phyloP scores from a whole-genome alignment of 2,797 vertebrate species.

The Triplophysa yarkandensis region DNA sequence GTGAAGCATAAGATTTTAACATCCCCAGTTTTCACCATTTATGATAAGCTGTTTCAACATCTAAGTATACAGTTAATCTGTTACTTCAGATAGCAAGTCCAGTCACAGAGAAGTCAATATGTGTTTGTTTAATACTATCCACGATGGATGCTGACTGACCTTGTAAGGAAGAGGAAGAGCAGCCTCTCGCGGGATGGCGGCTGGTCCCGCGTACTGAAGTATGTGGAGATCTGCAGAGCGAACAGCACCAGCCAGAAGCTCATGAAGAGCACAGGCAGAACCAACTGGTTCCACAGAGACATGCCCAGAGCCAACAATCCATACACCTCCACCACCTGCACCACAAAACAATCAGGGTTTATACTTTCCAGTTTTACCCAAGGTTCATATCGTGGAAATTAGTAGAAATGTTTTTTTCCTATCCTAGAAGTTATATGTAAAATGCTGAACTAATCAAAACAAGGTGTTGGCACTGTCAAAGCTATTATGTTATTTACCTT shows the following conservation, averaged over 20 bases:
- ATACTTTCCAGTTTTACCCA: no score
- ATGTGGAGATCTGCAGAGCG: constrained; percentile 96
- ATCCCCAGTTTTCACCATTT: background rate
- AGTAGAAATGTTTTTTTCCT: no score
- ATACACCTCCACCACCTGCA: constrained; percentile 95
- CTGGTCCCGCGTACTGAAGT: constrained; percentile 96
- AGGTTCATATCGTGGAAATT: no score
- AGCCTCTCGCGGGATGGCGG: constrained; percentile 95
- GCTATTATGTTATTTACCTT: no score
- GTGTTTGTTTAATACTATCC: background rate
- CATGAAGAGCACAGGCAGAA: constrained; percentile 97
- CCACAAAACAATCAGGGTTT: background rate
- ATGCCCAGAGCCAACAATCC: constrained; percentile 94
- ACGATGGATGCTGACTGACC: constrained; percentile 70
- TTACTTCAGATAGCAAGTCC: background rate
- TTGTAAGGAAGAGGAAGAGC: constrained; percentile 96
- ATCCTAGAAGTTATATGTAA: no score
- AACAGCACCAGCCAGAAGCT: constrained; percentile 98
- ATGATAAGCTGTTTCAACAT: background rate
- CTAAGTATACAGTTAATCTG: background rate
- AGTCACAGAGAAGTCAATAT: no score
- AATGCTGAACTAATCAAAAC: no score
- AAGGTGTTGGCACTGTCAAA: no score
- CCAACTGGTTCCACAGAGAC: constrained; percentile 98
- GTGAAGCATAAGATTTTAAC: background rate